These are phyloP conservation scores for Digitonthophagus gazella DNA, from an alignment of 2,888 invertebrate species.

Conservation along the genomic window DNA sequence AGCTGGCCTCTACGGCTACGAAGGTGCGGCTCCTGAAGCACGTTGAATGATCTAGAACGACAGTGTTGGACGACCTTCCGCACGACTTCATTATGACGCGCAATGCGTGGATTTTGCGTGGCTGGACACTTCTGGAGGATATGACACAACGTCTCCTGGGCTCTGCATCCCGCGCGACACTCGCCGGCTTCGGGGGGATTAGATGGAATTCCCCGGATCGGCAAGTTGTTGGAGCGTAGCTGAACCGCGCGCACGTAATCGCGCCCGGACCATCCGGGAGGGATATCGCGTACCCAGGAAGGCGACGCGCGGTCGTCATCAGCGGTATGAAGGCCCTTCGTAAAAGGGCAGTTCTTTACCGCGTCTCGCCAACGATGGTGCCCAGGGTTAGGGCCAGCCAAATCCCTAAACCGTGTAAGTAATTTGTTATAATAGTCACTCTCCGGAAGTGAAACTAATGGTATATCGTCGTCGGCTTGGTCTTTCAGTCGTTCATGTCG, in stretches of 20 bases:
- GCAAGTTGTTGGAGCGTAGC: slow-evolving; percentile 25
- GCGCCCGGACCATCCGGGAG: no score
- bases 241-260: no score
- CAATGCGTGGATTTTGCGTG: slow-evolving; percentile 27
- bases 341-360: no score
- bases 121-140: slow-evolving; percentile 28
- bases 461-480: no score
- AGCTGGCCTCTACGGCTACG: slow-evolving; percentile 30
- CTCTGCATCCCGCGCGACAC: slow-evolving; percentile 25
- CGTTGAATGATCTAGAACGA: slow-evolving; percentile 14
- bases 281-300: no score
- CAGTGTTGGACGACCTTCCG: slow-evolving; percentile 29
- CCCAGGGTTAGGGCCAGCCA: no score
- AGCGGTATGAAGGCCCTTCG: no score
- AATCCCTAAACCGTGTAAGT: neutral
- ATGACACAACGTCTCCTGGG: slow-evolving; percentile 28
- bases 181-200: slow-evolving; percentile 17
- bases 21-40: slow-evolving; percentile 34
- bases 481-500: no score
- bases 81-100: slow-evolving; percentile 31
- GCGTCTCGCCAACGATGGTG: no score
- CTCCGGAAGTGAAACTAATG: no score
- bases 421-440: neutral
- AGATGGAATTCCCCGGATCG: slow-evolving; percentile 26
- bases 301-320: no score